Conservation (phyloP, 2,888 invertebrate genomes). For the Drosophila nigricruria region DNA sequence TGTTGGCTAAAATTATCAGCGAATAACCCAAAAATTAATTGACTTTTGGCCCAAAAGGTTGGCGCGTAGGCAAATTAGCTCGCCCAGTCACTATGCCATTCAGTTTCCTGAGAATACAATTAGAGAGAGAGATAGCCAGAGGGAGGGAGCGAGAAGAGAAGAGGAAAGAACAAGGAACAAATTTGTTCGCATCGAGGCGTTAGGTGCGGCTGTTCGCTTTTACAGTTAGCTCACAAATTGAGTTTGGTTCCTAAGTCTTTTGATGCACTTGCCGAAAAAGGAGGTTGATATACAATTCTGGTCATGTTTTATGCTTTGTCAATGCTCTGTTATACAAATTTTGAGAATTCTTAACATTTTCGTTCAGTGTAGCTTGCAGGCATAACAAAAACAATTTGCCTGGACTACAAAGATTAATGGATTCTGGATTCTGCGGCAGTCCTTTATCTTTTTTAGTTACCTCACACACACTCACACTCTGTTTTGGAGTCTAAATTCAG, state of each 20-base stretch:
- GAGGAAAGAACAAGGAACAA: not conserved
- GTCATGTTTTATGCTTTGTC: too few relatives aligned
- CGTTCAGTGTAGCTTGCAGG: slow-evolving; percentile 15
- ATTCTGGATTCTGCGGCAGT: slow-evolving; percentile 28
- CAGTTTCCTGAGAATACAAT: slow-evolving; percentile 78
- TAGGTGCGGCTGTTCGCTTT: slow-evolving; percentile 56
- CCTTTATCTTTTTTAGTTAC: slow-evolving; percentile 8
- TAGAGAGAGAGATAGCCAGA: slow-evolving; percentile 28
- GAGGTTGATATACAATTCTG: not conserved
- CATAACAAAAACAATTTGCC: slow-evolving; percentile 60
- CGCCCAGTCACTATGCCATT: not conserved
- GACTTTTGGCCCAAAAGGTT: slow-evolving; percentile 60
- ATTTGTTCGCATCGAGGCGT: slow-evolving; percentile 44
- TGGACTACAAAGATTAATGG: slow-evolving; percentile 71
- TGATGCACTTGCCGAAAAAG: slow-evolving; percentile 6
- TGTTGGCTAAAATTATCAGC: slow-evolving; percentile 65
- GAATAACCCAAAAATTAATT: slow-evolving; percentile 73
- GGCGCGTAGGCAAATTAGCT: slow-evolving; percentile 78
- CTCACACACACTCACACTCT: slow-evolving; percentile 13
- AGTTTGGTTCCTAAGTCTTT: slow-evolving; percentile 47
- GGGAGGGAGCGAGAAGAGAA: not conserved
- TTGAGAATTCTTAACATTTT: not conserved
- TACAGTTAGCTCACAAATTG: slow-evolving; percentile 75
- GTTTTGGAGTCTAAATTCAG: slow-evolving; percentile 58
- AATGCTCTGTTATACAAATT: not conserved